A percentile compares a stretch with the other conserved stretches of the same genome.
Evolutionary conservation across 2,797 vertebrate species (phyloP).

Genomic region (Graptemys geographica): DNA sequence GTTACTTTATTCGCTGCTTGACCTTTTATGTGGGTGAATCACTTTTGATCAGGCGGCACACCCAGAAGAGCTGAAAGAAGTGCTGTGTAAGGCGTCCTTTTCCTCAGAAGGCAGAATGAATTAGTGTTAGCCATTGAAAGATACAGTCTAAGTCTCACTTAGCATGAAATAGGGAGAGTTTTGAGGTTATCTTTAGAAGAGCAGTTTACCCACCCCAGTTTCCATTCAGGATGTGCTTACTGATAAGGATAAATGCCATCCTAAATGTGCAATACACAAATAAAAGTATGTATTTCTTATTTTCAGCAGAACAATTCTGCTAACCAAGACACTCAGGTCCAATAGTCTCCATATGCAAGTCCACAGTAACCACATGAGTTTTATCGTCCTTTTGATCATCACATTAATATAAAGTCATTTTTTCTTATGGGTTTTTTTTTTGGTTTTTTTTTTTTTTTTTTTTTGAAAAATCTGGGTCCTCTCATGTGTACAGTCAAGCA

Average conservation of each 20-base stretch:
- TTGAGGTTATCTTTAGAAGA: neutral
- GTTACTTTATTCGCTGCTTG: neutral
- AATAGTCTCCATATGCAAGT: neutral
- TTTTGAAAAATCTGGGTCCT: rapidly evolving
- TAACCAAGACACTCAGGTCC: neutral
- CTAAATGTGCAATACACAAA: neutral
- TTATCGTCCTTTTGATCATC: neutral
- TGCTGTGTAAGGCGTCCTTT: neutral
- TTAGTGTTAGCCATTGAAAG: neutral
- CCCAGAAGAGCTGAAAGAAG: neutral
- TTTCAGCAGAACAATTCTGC: neutral
- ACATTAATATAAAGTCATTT: neutral
- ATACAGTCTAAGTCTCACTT: neutral
- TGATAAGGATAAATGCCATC: too few relatives aligned
- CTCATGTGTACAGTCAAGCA: neutral
- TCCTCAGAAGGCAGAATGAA: neutral
- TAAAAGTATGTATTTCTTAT: neutral
- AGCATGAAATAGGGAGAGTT: neutral
- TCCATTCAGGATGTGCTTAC: neutral
- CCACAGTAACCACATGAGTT: neutral
- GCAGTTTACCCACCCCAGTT: neutral
- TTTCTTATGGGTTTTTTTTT: neutral
- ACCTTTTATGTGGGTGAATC: neutral
- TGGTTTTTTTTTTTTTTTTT: neutral
- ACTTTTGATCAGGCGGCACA: neutral